Percentiles rank a stretch among this genome's conserved stretches.
Evolutionary conservation across 2,797 vertebrate species (phyloP).

Genomic region (Poeciliopsis infans): DNA sequence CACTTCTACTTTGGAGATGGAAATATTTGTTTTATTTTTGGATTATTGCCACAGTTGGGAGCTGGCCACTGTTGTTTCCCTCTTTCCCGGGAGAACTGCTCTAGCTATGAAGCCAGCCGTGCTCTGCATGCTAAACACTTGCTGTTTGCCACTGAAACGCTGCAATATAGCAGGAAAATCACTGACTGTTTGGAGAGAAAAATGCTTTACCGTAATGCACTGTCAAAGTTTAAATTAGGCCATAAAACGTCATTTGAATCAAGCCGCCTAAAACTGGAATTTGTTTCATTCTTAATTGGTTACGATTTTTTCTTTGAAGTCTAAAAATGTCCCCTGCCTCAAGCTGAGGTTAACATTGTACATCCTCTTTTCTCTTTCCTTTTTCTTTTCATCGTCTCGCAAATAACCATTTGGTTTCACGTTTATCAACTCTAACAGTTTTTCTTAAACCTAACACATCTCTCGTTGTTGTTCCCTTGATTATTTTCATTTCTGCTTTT

Average conservation of each 20-base stretch:
- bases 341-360: constrained; percentile 2
- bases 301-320: constrained; percentile 9
- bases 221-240: constrained; percentile 2
- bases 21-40: constrained; percentile 48
- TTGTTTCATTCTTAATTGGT: constrained; percentile 6
- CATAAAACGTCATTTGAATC: not conserved
- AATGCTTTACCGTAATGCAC: not conserved
- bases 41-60: constrained; percentile 47
- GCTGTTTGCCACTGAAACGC: constrained; percentile 28
- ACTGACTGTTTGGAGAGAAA: constrained; percentile 43
- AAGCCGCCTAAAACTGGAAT: not conserved
- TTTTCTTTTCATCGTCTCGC: constrained; percentile 5
- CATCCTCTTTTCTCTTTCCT: not conserved
- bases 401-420: constrained; percentile 10
- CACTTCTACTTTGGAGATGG: constrained; percentile 17
- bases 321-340: constrained; percentile 13
- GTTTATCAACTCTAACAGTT: not conserved
- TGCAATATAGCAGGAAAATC: constrained; percentile 22
- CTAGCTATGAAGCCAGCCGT: constrained; percentile 50
- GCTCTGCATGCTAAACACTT: constrained; percentile 52
- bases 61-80: constrained; percentile 59
- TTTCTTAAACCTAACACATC: not conserved
- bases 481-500: constrained; percentile 72
- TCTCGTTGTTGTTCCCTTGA: constrained; percentile 19
- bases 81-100: constrained; percentile 51